Conservation (phyloP, 2,888 invertebrate genomes). For the Ornithoptera alexandrae region DNA sequence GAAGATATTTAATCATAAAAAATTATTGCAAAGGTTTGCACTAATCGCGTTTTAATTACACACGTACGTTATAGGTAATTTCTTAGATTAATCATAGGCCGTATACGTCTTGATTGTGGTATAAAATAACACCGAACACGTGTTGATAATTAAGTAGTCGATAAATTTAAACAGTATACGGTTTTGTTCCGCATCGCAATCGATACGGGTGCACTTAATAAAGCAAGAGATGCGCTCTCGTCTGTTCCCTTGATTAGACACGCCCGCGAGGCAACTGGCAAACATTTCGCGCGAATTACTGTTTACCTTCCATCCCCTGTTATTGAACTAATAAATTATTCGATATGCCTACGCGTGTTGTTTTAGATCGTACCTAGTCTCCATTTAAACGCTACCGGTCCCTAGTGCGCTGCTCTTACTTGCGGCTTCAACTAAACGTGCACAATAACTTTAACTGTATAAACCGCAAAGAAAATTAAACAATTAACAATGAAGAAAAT, state of each 20-base stretch:
- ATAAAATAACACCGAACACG: too few relatives aligned
- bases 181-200: conserved; percentile 8
- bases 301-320: conserved; percentile 31
- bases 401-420: not conserved
- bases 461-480: too few relatives aligned
- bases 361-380: conserved; percentile 4
- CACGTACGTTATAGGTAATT: too few relatives aligned
- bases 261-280: conserved; percentile 28
- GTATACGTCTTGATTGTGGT: too few relatives aligned
- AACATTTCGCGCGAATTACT: conserved; percentile 29
- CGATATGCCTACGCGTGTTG: conserved; percentile 33
- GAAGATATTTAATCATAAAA: too few relatives aligned
- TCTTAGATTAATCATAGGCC: too few relatives aligned
- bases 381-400: conserved; percentile 2
- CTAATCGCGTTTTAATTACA: too few relatives aligned
- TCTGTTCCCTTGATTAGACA: conserved; percentile 31
- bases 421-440: not conserved
- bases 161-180: not conserved
- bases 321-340: conserved; percentile 36
- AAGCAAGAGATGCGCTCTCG: conserved; percentile 31
- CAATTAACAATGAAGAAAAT: too few relatives aligned
- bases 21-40: too few relatives aligned
- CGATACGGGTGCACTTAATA: conserved; percentile 26
- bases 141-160: too few relatives aligned
- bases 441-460: too few relatives aligned